Percentiles rank a stretch among this genome's conserved stretches.
Evolutionary conservation across 2,888 invertebrate genomes (phyloP).

Genomic region (Hedychridium roseum): DNA sequence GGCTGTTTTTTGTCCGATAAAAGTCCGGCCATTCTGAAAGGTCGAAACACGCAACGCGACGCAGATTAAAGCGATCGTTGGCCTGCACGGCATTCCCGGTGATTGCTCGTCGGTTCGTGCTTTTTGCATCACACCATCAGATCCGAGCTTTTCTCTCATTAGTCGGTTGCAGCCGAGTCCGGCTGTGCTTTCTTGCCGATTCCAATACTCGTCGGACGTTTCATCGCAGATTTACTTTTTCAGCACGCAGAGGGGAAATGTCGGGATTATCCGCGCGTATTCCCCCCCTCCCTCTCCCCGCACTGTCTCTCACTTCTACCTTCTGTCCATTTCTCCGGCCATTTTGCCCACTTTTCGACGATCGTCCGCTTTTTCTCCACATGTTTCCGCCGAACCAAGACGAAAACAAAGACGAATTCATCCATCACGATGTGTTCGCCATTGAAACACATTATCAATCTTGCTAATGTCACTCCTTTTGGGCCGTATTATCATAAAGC

Average conservation of each 20-base stretch:
- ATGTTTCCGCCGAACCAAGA: no score
- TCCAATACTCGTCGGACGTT: no score
- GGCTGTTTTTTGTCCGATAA: no score
- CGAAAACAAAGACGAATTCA: no score
- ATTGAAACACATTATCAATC: slow-evolving; percentile 48
- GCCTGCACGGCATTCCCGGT: slow-evolving; percentile 34
- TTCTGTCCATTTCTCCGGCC: slow-evolving; percentile 15
- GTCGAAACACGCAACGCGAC: not conserved
- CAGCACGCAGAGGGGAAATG: no score
- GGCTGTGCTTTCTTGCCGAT: no score
- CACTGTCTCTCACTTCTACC: slow-evolving; percentile 6
- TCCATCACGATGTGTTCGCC: slow-evolving; percentile 32
- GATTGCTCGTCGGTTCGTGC: slow-evolving; percentile 23
- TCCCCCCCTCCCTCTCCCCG: not conserved
- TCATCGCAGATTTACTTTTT: no score
- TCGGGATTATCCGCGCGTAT: not conserved
- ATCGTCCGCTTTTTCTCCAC: no score
- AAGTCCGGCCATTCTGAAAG: not conserved
- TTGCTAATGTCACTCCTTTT: slow-evolving; percentile 38
- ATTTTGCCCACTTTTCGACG: slow-evolving; percentile 1
- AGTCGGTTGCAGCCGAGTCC: no score
- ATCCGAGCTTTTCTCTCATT: slow-evolving; percentile 2
- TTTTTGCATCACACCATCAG: no score
- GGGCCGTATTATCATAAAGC: slow-evolving; percentile 43
- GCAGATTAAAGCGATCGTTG: slow-evolving; percentile 38